These are phyloP conservation scores for Scolopax bukidnonensis DNA, from an alignment of 2,797 vertebrate genomes.

Conservation along the genomic window DNA sequence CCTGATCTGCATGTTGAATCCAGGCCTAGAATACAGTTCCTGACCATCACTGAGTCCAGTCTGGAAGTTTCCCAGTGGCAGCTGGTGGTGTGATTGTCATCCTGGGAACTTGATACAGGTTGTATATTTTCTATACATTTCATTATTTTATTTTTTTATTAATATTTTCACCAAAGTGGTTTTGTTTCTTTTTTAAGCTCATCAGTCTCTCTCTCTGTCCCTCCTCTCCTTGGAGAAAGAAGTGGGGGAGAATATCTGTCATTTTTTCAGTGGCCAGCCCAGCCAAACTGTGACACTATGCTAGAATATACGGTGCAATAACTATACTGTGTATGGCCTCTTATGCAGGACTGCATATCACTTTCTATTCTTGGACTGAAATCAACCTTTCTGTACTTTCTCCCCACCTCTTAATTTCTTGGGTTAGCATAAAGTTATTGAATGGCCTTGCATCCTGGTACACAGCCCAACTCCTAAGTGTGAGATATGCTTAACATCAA, in stretches of 20 bases:
- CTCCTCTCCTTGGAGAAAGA: neutral
- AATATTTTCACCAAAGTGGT: neutral
- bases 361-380: neutral
- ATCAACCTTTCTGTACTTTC: neutral
- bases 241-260: neutral
- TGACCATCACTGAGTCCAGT: neutral
- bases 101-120: neutral
- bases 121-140: neutral
- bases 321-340: neutral
- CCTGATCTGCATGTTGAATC: neutral
- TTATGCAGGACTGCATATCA: neutral
- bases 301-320: neutral
- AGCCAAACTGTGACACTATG: neutral
- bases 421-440: neutral
- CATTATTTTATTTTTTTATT: neutral
- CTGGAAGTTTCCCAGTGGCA: neutral
- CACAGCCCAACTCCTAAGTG: neutral
- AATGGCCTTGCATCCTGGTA: neutral
- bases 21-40: neutral
- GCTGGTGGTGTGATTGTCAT: neutral
- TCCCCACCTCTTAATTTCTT: neutral
- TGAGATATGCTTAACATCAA: neutral
- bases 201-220: neutral
- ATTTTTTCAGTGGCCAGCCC: neutral
- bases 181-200: neutral